Evolutionary conservation across 1,140 invertebrate genomes (phyloP).

Genomic region (Orchesella cincta): DNA sequence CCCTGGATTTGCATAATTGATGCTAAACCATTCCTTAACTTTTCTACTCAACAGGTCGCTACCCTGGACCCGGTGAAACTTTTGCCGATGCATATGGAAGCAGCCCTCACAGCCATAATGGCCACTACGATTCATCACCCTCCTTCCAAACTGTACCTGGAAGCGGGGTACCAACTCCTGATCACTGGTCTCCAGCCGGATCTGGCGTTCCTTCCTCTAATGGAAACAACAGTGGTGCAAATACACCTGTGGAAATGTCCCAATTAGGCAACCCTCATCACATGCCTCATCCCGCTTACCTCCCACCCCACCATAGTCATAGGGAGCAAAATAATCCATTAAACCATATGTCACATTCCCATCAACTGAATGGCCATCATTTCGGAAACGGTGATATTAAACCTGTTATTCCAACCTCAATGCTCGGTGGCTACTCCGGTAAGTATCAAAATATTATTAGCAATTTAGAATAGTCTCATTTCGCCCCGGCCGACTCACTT

Average conservation of each 20-base stretch:
- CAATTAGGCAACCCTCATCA: slow-evolving; percentile 45
- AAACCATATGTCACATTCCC: slow-evolving; percentile 48
- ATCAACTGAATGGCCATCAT: slow-evolving; percentile 49
- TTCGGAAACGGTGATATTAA: slow-evolving; percentile 65
- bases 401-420: slow-evolving; percentile 71
- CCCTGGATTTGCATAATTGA: too few relatives aligned
- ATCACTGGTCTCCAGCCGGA: slow-evolving; percentile 54
- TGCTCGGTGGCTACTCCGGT: slow-evolving; percentile 71
- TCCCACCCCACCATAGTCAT: slow-evolving; percentile 51
- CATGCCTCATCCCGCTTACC: slow-evolving; percentile 50
- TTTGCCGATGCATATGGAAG: slow-evolving; percentile 66
- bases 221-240: slow-evolving; percentile 45
- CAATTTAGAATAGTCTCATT: neutral
- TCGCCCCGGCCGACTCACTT: neutral
- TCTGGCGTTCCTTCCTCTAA: slow-evolving; percentile 32
- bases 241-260: slow-evolving; percentile 53
- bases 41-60: too few relatives aligned
- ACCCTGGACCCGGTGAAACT: slow-evolving; percentile 62
- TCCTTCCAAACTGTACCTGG: slow-evolving; percentile 81
- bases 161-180: slow-evolving; percentile 59
- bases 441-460: slow-evolving; percentile 47
- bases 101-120: slow-evolving; percentile 55
- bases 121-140: slow-evolving; percentile 65
- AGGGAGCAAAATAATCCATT: slow-evolving; percentile 42
- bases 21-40: too few relatives aligned